These are phyloP conservation scores for Netelia melanura DNA, from an alignment of 2,888 invertebrate species.

Conservation along the genomic window DNA sequence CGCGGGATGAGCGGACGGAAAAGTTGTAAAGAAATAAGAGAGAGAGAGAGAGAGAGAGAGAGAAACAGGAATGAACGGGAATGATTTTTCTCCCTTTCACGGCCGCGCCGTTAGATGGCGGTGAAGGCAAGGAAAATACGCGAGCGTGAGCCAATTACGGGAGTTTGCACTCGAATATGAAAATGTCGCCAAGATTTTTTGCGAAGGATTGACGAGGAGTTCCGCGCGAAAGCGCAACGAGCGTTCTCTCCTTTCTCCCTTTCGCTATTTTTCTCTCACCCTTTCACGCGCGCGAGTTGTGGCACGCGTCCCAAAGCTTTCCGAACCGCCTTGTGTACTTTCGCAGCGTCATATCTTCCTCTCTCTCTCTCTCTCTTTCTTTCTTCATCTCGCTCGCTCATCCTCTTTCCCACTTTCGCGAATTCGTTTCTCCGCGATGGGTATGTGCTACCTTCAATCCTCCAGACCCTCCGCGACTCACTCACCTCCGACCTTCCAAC, in stretches of 20 bases:
- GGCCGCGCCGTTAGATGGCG: no score
- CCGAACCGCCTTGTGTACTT: constrained; percentile 1
- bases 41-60: constrained; percentile 1
- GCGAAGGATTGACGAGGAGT: constrained; percentile 27
- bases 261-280: background rate
- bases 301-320: constrained; percentile 61
- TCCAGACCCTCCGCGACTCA: no score
- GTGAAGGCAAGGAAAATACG: constrained; percentile 34
- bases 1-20: background rate
- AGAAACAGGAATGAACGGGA: constrained; percentile 16
- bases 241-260: constrained; percentile 16
- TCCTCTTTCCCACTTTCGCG: constrained; percentile 41
- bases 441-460: constrained; percentile 33
- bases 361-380: constrained; percentile 7
- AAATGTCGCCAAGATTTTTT: constrained; percentile 61
- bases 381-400: background rate
- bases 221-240: constrained; percentile 30
- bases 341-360: background rate
- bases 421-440: constrained; percentile 53
- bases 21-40: background rate
- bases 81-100: background rate
- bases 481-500: no score
- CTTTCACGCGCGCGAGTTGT: constrained; percentile 16
- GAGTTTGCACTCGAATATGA: constrained; percentile 67
- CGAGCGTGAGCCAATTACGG: constrained; percentile 55